phyloP scores from a whole-genome alignment of 2,888 invertebrate species.

The Amblyjoppa proteus region DNA sequence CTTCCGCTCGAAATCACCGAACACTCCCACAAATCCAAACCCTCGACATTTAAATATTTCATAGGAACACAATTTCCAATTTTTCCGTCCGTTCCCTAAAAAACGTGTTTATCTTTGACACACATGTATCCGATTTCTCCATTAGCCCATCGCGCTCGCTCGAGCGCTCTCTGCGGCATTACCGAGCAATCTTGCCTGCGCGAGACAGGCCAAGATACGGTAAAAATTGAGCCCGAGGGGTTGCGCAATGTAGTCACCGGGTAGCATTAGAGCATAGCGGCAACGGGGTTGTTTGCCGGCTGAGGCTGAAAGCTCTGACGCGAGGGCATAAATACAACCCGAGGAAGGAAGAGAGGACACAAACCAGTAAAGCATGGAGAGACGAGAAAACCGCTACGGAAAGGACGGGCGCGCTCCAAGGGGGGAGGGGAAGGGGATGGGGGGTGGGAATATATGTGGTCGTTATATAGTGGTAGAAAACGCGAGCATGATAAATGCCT shows the following conservation, averaged over 20 bases:
- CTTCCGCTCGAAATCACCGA: no score
- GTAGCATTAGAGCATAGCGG: neutral
- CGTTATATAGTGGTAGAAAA: constrained; percentile 58
- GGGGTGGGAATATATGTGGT: neutral
- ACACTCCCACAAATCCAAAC: no score
- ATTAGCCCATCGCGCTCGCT: neutral
- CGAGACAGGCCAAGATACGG: constrained; percentile 4
- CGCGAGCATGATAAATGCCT: constrained; percentile 77
- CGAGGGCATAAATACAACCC: constrained; percentile 37
- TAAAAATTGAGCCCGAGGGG: constrained; percentile 27
- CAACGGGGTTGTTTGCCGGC: constrained; percentile 19
- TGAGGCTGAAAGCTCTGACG: constrained; percentile 25
- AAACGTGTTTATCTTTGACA: neutral
- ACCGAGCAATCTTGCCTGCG: constrained; percentile 2
- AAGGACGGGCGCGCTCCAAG: no score
- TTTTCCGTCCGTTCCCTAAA: neutral
- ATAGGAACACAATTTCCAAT: no score
- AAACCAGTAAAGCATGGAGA: constrained; percentile 14
- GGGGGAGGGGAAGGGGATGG: neutral
- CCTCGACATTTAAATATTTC: no score
- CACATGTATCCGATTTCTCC: neutral
- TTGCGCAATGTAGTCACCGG: constrained; percentile 26
- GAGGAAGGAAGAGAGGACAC: constrained; percentile 34
- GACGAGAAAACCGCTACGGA: constrained; percentile 22
- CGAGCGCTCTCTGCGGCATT: neutral